Evolutionary conservation across 2,113 vertebrate genomes (phyloP).

Genomic region (Apistogramma diplotaenia): DNA sequence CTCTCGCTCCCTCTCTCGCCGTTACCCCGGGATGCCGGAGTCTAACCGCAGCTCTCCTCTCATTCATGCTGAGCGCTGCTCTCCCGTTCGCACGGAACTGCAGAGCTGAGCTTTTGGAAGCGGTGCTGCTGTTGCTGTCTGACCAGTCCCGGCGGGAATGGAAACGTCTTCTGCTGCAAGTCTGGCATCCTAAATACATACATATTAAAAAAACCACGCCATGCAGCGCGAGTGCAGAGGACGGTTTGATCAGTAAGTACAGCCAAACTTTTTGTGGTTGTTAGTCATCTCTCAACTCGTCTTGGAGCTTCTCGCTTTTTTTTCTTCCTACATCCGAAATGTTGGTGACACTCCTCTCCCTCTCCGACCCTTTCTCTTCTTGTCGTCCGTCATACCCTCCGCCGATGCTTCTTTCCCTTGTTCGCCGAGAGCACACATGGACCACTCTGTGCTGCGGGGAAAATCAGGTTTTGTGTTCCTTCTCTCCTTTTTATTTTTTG

Average conservation of each 20-base stretch:
- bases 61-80: conserved; percentile 85
- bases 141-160: conserved; percentile 40
- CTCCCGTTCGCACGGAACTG: conserved; percentile 64
- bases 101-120: conserved; percentile 61
- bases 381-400: neutral
- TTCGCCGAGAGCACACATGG: neutral
- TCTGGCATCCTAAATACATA: conserved; percentile 43
- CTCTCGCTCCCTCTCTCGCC: conserved; percentile 52
- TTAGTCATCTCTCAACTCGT: neutral
- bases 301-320: neutral
- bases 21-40: conserved; percentile 73
- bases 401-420: neutral
- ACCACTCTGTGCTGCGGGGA: neutral
- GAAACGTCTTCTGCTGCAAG: conserved; percentile 55
- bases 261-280: conserved; percentile 47
- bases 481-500: neutral
- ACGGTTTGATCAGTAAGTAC: conserved; percentile 68
- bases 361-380: neutral
- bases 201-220: conserved; percentile 32
- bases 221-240: conserved; percentile 51
- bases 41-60: conserved; percentile 75
- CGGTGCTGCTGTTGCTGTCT: conserved; percentile 23
- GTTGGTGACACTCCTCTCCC: conserved; percentile 26
- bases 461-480: neutral
- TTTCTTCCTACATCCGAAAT: neutral